A percentile compares a stretch with the other conserved stretches of the same genome.
Conservation (phyloP, 2,797 vertebrate species). For the Trichosurus vulpecula region DNA sequence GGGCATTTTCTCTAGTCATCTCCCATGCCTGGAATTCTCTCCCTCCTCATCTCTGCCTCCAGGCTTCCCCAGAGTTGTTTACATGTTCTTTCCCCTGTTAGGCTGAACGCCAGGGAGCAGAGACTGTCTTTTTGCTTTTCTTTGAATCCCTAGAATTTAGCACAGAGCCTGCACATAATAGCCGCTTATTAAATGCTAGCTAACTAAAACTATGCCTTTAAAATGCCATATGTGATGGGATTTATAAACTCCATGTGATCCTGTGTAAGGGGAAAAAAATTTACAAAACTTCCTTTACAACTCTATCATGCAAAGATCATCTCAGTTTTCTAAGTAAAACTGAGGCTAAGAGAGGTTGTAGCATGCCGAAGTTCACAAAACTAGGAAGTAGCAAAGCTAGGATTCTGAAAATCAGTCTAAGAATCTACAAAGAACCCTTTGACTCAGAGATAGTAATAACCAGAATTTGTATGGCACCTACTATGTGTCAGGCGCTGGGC, state of each 20-base stretch:
- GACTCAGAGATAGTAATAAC: neutral
- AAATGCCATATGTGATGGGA: neutral
- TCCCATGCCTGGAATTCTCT: neutral
- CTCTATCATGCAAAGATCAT: neutral
- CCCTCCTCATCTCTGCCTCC: neutral
- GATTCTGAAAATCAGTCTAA: neutral
- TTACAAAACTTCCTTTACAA: neutral
- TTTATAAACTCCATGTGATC: too few species aligned
- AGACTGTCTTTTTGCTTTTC: too few species aligned
- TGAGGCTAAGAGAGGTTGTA: neutral
- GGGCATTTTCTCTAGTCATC: neutral
- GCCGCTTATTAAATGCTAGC: too few species aligned
- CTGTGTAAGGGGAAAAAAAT: neutral
- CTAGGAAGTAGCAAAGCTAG: neutral
- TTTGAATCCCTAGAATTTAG: too few species aligned
- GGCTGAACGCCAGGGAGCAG: neutral
- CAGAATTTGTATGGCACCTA: neutral
- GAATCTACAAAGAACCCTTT: neutral
- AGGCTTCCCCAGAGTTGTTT: neutral
- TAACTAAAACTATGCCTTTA: neutral
- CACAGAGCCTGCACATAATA: too few species aligned
- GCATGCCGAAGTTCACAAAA: neutral
- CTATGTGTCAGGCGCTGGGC: too few species aligned
- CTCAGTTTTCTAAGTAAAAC: neutral
- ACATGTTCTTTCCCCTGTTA: neutral